Percentiles rank a stretch among this genome's conserved stretches.
Conservation (phyloP, 1,140 invertebrate species). For the Planococcus citri region DNA sequence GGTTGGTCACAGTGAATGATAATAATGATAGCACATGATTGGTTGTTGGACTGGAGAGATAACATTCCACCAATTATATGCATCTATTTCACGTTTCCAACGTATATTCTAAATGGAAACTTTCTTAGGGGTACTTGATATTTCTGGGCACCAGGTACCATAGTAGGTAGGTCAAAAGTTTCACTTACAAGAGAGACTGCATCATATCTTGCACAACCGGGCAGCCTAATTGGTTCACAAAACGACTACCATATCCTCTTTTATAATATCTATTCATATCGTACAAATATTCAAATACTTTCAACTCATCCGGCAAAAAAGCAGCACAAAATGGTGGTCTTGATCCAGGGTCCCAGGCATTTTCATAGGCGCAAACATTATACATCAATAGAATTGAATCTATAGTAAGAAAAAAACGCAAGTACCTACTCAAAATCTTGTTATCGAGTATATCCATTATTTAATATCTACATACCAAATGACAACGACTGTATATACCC, state of each 20-base stretch:
- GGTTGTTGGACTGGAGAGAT: too few relatives aligned
- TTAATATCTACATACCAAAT: conserved; percentile 24
- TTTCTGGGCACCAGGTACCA: too few relatives aligned
- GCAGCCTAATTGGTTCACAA: conserved; percentile 56
- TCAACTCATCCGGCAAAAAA: conserved; percentile 23
- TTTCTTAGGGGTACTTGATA: too few relatives aligned
- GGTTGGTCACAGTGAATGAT: too few relatives aligned
- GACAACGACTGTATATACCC: conserved; percentile 28
- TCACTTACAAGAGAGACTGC: conserved; percentile 40
- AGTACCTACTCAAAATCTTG: too few relatives aligned
- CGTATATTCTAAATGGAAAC: too few relatives aligned
- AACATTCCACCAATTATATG: too few relatives aligned
- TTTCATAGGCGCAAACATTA: conserved; percentile 62
- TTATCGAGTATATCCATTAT: too few relatives aligned
- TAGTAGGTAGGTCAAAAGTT: too few relatives aligned
- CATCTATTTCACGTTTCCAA: too few relatives aligned
- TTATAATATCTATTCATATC: conserved; percentile 67
- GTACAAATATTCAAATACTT: conserved; percentile 54
- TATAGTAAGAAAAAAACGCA: background rate
- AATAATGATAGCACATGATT: too few relatives aligned
- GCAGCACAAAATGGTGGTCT: conserved; percentile 26
- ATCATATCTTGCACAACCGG: conserved; percentile 59
- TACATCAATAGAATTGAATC: conserved; percentile 39
- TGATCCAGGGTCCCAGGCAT: conserved; percentile 43
- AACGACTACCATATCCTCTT: conserved; percentile 53